phyloP scores from a whole-genome alignment of 1,140 invertebrate genomes.

The honey bee (Apis mellifera) region DNA sequence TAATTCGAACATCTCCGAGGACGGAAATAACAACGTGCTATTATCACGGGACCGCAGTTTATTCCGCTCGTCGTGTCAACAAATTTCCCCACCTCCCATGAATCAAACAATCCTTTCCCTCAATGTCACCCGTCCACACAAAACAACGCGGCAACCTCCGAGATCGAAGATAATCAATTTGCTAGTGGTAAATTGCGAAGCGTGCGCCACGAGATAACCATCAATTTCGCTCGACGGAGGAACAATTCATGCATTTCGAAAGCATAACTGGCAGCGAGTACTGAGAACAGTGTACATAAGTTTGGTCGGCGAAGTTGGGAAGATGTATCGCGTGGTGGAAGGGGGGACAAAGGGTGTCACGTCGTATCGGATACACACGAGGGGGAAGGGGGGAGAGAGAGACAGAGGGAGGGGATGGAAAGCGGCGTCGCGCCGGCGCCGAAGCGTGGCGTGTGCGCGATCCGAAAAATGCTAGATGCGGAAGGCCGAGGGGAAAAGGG shows the following conservation, averaged over 20 bases:
- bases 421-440: not conserved
- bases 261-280: not conserved
- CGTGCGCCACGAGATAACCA: not conserved
- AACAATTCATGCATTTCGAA: too few species aligned
- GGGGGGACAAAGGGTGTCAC: not conserved
- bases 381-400: not conserved
- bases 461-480: conserved; percentile 3
- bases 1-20: too few species aligned
- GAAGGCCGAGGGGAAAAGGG: not conserved
- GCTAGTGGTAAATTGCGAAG: not conserved
- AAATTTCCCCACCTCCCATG: too few species aligned
- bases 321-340: not conserved
- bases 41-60: too few species aligned
- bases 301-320: conserved; percentile 1
- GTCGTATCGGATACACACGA: not conserved
- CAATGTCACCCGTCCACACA: too few species aligned
- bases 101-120: too few species aligned
- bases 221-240: not conserved
- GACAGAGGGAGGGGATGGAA: not conserved
- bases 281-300: not conserved
- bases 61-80: too few species aligned
- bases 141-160: too few species aligned
- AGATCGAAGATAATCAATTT: too few species aligned
- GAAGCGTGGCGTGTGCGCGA: not conserved
- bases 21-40: too few species aligned